Conservation (phyloP, 35 echinoderm and acorn worm genomes). For the Apostichopus japonicus region DNA sequence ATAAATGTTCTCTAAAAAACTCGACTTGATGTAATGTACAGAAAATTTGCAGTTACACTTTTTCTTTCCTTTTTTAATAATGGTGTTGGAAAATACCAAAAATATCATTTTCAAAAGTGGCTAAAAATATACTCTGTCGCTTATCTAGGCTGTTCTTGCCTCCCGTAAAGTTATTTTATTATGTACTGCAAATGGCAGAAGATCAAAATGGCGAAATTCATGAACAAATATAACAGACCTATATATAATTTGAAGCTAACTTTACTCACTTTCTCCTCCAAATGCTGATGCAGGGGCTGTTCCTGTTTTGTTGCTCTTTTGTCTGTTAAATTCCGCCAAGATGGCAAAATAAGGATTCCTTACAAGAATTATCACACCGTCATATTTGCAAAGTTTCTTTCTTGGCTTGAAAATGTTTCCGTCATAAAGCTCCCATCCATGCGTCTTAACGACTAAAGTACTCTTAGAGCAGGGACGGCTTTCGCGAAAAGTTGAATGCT, state of each 20-base stretch:
- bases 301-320: conserved; percentile 27
- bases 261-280: conserved; percentile 13
- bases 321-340: conserved; percentile 45
- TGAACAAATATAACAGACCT: too few relatives aligned
- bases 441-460: conserved; percentile 7
- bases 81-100: too few relatives aligned
- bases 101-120: too few relatives aligned
- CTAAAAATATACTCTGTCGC: too few relatives aligned
- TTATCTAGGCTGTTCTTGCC: too few relatives aligned
- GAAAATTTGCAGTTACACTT: too few relatives aligned
- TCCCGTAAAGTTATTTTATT: too few relatives aligned
- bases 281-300: conserved; percentile 15
- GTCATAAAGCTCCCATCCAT: background rate
- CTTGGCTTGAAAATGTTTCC: background rate
- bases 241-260: background rate
- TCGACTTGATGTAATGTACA: too few relatives aligned
- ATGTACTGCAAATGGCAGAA: too few relatives aligned
- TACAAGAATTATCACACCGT: conserved; percentile 48
- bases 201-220: too few relatives aligned
- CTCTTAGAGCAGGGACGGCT: background rate
- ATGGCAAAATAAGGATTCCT: conserved; percentile 59
- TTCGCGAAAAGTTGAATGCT: background rate
- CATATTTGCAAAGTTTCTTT: background rate
- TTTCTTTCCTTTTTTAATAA: too few relatives aligned
- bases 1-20: too few relatives aligned